Percentiles rank a stretch among this genome's conserved stretches.
phyloP scores from a whole-genome alignment of 2,797 vertebrate genomes.

The Fratercula arctica region DNA sequence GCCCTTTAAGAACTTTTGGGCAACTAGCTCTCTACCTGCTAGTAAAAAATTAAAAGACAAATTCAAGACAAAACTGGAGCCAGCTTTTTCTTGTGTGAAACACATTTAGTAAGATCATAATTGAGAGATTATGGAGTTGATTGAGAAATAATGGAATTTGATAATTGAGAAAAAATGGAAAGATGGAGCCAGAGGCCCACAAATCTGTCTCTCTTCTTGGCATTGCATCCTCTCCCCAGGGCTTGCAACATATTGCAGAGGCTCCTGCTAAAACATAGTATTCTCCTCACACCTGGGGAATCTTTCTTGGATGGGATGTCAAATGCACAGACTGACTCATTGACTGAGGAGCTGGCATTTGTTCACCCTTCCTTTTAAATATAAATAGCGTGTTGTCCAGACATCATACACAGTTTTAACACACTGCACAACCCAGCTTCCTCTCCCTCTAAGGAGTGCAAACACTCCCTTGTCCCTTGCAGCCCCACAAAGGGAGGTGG shows the following conservation, averaged over 20 bases:
- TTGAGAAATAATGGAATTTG: too few species aligned
- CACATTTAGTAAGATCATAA: neutral
- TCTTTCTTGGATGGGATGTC: neutral
- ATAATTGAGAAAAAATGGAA: neutral
- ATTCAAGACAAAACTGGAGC: neutral
- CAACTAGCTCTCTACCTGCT: neutral
- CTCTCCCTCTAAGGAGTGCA: neutral
- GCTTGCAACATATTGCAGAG: neutral
- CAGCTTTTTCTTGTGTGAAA: neutral
- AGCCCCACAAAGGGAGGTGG: neutral
- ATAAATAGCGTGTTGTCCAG: neutral
- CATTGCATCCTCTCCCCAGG: too few species aligned
- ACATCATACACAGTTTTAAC: neutral
- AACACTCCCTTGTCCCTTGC: rapidly evolving
- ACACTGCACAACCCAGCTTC: neutral
- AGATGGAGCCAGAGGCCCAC: neutral
- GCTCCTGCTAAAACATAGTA: neutral
- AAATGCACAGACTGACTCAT: neutral
- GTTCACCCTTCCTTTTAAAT: neutral
- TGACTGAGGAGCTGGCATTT: neutral
- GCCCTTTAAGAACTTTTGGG: neutral
- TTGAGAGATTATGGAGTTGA: neutral
- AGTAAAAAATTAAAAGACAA: neutral
- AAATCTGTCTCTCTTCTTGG: neutral
- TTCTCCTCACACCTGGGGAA: neutral